These are phyloP conservation scores for Graptemys geographica DNA, from an alignment of 2,797 vertebrate species.

Conservation along the genomic window DNA sequence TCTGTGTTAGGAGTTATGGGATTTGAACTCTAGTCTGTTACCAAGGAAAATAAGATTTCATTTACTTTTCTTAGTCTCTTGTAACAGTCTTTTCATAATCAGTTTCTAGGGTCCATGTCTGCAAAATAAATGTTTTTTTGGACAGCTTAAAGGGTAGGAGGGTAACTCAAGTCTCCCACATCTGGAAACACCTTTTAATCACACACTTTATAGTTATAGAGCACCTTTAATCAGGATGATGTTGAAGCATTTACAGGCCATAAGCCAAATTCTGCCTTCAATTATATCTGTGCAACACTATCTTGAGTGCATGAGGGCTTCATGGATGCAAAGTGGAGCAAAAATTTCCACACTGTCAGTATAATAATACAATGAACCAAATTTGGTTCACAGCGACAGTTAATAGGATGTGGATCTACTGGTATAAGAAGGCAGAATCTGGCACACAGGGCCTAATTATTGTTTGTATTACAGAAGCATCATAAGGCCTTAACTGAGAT, in stretches of 20 bases:
- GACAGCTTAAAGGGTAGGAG: background rate
- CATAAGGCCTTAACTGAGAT: background rate
- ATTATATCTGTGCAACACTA: background rate
- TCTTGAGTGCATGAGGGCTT: background rate
- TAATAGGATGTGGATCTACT: background rate
- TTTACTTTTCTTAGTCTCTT: background rate
- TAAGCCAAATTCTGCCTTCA: background rate
- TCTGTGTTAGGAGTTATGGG: background rate
- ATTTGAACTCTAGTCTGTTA: slow-evolving; percentile 22
- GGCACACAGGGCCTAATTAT: background rate
- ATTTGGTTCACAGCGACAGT: background rate
- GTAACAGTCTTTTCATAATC: background rate
- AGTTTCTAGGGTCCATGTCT: background rate
- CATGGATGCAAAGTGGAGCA: background rate
- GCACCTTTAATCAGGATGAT: slow-evolving; percentile 39
- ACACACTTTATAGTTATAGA: background rate
- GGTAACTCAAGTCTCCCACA: slow-evolving; percentile 5
- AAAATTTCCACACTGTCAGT: background rate
- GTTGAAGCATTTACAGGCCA: slow-evolving; percentile 38
- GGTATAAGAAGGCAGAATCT: background rate
- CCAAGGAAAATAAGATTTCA: background rate
- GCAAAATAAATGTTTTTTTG: background rate
- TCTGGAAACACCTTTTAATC: slow-evolving; percentile 51
- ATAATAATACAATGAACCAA: background rate
- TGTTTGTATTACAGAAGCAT: background rate